Evolutionary conservation across 2,888 invertebrate species (phyloP), one percentile per base, ranked within the genome.

Genomic region (Autographa pulchrina): DNA sequence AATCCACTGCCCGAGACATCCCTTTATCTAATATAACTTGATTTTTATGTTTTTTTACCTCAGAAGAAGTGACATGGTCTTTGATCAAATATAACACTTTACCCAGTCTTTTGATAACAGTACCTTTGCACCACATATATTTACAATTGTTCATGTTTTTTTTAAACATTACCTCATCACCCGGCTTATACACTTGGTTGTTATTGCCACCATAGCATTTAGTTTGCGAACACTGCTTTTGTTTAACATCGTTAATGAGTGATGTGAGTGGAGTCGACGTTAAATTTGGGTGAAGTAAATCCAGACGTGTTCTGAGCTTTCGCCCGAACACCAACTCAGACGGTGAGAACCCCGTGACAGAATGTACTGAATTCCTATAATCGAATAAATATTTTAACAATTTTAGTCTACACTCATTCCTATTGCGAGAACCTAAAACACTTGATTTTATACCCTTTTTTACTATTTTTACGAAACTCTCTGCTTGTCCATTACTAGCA

Each of bases 391-490:
- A 52, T 52, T 52, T 52, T 7, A 52, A 52, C 6, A 52, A n/a
- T n/a, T 18, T 52, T 8, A 52, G n/a, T n/a, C n/a, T 52, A 52
- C 48, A 52, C 5, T 52, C 48, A n/a, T n/a, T n/a, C n/a, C 5
- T 52, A n/a, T 52, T 52, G n/a, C 48, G 48, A n/a, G n/a, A n/a
- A 52, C 7, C n/a, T n/a, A 52, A n/a, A n/a, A n/a, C 8, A 8
- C 48, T 52, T n/a, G 48, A 16, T 13, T 52, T 52, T 11, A 52
- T 52, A 52, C 48, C 48, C n/a, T 52, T 52, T 52, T 52, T 52
- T 8, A 52, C 48, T 1, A 52, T 52, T 52, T 52, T 52, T 4
- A 52, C 48, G 13, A 52, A 41, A 13, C 41, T 35, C 5, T 35
- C 35, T 9, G 35, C 35, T 35, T 35, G 35, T 35, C 35, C 35